Evolutionary conservation across 2,797 vertebrate genomes (phyloP).

Genomic region (Ceryle rudis): DNA sequence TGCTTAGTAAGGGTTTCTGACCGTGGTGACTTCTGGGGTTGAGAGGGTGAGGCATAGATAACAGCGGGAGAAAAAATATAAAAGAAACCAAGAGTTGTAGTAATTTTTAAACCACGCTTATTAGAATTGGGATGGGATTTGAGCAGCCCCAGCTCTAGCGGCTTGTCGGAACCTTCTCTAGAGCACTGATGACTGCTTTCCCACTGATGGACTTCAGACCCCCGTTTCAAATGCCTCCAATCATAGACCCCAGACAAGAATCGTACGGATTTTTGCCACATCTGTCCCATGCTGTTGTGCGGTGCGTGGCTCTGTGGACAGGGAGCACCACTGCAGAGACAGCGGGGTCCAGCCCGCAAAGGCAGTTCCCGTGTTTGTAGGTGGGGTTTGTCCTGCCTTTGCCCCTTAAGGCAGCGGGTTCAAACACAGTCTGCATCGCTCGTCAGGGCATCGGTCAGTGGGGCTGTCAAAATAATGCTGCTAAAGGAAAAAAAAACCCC

Average conservation of each 20-base stretch:
- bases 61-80: accelerated
- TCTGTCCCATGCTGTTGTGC: neutral
- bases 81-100: neutral
- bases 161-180: neutral
- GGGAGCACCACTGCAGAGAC: neutral
- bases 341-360: neutral
- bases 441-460: neutral
- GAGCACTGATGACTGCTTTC: neutral
- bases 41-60: neutral
- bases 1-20: neutral
- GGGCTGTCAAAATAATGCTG: neutral
- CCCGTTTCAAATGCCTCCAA: neutral
- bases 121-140: neutral
- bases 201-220: neutral
- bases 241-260: too few species aligned
- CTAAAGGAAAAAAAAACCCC: accelerated
- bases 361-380: accelerated
- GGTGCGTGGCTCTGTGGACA: neutral
- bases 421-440: neutral
- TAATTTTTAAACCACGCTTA: neutral
- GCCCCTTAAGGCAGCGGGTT: neutral
- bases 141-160: neutral
- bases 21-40: neutral
- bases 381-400: neutral
- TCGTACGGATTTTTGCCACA: neutral